Percentiles rank a stretch among this genome's conserved stretches.
phyloP scores from a whole-genome alignment of 2,888 invertebrate species.

The Prosopocoilus inquinatus region DNA sequence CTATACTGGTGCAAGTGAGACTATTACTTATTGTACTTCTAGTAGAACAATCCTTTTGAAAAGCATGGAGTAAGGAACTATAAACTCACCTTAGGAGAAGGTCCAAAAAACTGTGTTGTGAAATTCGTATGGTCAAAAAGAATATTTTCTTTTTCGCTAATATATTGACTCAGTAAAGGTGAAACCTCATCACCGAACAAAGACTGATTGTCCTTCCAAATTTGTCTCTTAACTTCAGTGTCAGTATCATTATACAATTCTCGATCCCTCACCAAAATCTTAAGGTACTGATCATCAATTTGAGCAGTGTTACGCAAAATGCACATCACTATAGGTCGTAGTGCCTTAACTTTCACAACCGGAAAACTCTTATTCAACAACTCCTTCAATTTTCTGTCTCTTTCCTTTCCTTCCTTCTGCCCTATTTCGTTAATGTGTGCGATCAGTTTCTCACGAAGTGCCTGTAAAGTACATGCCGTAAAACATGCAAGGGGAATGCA shows the following conservation, averaged over 20 bases:
- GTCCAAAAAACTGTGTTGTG: constrained; percentile 82
- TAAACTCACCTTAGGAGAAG: constrained; percentile 80
- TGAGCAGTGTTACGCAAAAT: constrained; percentile 89
- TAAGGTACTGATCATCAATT: constrained; percentile 86
- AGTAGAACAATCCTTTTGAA: no score
- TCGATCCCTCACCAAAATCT: constrained; percentile 75
- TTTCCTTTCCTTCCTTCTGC: constrained; percentile 66
- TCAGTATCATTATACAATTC: constrained; percentile 93
- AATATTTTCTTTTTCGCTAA: constrained; percentile 88
- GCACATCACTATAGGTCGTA: constrained; percentile 93
- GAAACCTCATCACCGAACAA: constrained; percentile 97
- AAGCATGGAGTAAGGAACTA: neutral
- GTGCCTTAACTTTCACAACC: constrained; percentile 84
- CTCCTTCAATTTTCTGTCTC: constrained; percentile 84
- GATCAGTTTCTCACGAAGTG: constrained; percentile 69
- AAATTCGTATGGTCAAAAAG: constrained; percentile 85
- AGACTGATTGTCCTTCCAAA: constrained; percentile 97
- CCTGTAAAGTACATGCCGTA: constrained; percentile 44
- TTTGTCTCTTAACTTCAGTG: constrained; percentile 95
- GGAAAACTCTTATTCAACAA: constrained; percentile 90
- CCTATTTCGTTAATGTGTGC: constrained; percentile 83
- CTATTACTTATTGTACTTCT: no score
- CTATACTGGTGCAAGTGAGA: no score
- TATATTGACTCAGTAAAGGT: constrained; percentile 89
- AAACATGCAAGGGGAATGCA: neutral